Evolutionary conservation across 1,140 invertebrate species (phyloP), one percentile per base, ranked within the genome.

Genomic region (Orussus abietinus): DNA sequence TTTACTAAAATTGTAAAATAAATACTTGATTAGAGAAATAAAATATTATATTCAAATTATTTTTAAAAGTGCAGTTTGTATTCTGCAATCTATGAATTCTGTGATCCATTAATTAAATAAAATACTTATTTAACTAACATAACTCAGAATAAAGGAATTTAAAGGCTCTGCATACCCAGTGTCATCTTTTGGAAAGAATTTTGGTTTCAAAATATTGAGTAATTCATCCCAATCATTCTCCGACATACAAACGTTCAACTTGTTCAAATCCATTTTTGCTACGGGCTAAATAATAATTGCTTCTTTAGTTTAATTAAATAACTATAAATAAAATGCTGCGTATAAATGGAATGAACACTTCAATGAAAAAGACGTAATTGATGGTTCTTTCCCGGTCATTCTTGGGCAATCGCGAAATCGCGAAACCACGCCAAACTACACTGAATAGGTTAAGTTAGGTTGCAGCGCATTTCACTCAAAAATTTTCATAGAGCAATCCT

Each of bases 141-240:
- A 11, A 19, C 18, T 37, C 13, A 7, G 12, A 20, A 6, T n/a
- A 6, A 15, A 32, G 4, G 36, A 12, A 33, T 26, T 18, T n/a
- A 12, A 30, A 9, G 25, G 38, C 21, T 44, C 40, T 21, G n/a
- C n/a, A n/a, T 53, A 62, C 61, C 47, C 47, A 15, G 45, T 31
- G n/a, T 49, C 41, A n/a, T 38, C 39, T 3, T 4, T 33, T 10
- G 28, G 32, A 44, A 65, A 64, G 18, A 51, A 21, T 36, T 56
- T 64, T 17, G 62, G 60, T 14, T 60, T 47, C 1, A 64, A 22
- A 22, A 55, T 38, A 7, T 38, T 38, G 0, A 29, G 19, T n/a
- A 65, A 43, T 21, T 46, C 25, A 4, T 52, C 25, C 59, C 60
- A 63, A 32, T 59, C 32, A 37, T 55, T 28, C 5, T 54, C 30